A percentile compares a stretch with the other conserved stretches of the same genome.
These are phyloP conservation scores for Larimichthys crocea DNA, from an alignment of 2,113 vertebrate genomes.

Conservation along the genomic window DNA sequence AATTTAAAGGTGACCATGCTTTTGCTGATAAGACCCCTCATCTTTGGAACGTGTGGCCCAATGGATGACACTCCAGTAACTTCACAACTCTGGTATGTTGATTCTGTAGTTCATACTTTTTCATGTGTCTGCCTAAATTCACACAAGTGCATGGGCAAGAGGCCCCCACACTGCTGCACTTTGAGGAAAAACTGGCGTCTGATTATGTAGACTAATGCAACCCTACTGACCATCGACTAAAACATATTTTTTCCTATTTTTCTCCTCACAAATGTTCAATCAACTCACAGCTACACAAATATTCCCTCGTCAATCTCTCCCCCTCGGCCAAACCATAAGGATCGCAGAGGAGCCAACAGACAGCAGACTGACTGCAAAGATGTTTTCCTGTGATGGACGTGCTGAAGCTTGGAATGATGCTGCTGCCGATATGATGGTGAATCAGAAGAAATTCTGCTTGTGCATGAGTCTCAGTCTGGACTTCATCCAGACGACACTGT, in stretches of 20 bases:
- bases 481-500: neutral
- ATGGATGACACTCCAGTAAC: neutral
- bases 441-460: neutral
- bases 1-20: too few species aligned
- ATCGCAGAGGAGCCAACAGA: constrained; percentile 5
- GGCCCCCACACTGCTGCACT: neutral
- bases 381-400: neutral
- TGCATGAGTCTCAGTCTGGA: neutral
- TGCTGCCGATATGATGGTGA: neutral
- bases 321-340: neutral
- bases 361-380: neutral
- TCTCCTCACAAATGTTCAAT: neutral
- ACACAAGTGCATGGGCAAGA: neutral
- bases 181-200: neutral
- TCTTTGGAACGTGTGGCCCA: neutral
- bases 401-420: neutral
- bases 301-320: neutral
- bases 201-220: neutral
- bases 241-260: neutral
- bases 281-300: neutral
- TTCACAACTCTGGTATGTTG: neutral
- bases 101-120: neutral
- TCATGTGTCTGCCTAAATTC: neutral
- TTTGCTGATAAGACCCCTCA: too few species aligned
- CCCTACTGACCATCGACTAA: neutral